Evolutionary conservation across 2,113 vertebrate genomes (phyloP), one percentile per base, ranked within the genome.

Genomic region (Hiodon alosoides): DNA sequence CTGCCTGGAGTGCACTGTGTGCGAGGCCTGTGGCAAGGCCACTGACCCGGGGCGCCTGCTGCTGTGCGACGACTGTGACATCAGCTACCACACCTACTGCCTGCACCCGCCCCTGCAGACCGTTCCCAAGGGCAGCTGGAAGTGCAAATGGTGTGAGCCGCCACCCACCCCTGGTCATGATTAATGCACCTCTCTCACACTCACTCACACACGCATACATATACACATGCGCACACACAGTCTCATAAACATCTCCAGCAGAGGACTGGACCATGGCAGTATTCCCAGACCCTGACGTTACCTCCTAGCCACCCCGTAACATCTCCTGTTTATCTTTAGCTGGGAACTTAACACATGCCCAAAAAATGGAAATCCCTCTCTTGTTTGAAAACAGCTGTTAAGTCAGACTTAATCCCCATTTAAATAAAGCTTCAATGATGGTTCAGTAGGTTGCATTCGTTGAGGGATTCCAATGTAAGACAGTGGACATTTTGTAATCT

Each of bases 81-180:
- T 98, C 88, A 99, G 97, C 80, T 99, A 98, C 80, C 97, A 99
- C 86, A 99, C 96, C 0, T 98, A 98, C 90, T 99, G 97, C 87
- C 85, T 99, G 46, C 94, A 96, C 80, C 97, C 97, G 0, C 96
- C 97, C 2, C 86, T 98, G 79, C 96, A 95, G 81, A 99, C 94
- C 0, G 97, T 98, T 1, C 97, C 97, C 0, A 98, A 99, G 83
- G 97, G 97, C 72, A 91, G 95, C 86, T 99, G 96, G 97, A 98
- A 98, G 85, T 99, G 97, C 91, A 97, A 96, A 89, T 99, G 97
- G 97, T 99, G 83, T 11, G 89, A 78, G 3, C 72, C 48, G 48
- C 48, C 31, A 61, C 17, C 11, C 55, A 60, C 2, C 16, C 31
- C 53, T 16, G 50, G 16, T 69, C 10, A 31, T 6, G 16, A 11